phyloP scores from a whole-genome alignment of 2,113 vertebrate species.

The Propithecus coquereli region DNA sequence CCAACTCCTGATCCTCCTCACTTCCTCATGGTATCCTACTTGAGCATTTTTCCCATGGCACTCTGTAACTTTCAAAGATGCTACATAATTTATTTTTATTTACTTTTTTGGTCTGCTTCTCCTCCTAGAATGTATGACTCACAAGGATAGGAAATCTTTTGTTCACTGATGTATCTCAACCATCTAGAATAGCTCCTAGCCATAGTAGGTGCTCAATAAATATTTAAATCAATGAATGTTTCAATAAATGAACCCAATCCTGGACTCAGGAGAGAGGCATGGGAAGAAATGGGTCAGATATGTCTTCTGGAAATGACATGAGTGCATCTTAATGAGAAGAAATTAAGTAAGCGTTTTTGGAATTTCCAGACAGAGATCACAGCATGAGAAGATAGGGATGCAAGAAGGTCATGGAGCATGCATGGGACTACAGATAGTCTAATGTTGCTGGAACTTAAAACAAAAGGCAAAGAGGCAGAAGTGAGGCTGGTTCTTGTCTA shows the following conservation, averaged over 20 bases:
- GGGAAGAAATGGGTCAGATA: background rate
- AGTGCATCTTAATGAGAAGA: background rate
- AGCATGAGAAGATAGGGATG: background rate
- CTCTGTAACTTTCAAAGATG: background rate
- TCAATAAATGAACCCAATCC: background rate
- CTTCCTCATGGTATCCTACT: background rate
- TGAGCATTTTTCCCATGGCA: background rate
- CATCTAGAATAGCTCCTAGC: background rate
- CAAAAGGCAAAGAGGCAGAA: background rate
- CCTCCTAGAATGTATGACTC: background rate
- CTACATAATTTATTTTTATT: background rate
- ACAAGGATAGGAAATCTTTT: background rate
- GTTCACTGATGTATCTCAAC: background rate
- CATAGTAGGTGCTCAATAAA: background rate
- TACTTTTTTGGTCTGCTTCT: background rate
- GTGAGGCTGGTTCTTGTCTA: background rate
- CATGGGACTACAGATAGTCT: too few species aligned
- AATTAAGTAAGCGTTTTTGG: background rate
- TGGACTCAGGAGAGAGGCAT: background rate
- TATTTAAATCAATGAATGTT: background rate
- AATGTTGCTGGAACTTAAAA: background rate
- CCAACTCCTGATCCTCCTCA: background rate
- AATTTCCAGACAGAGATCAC: background rate
- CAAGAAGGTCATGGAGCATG: accelerated
- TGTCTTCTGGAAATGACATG: background rate